phyloP scores from a whole-genome alignment of 1,140 invertebrate genomes.

The Caenorhabditis latens region DNA sequence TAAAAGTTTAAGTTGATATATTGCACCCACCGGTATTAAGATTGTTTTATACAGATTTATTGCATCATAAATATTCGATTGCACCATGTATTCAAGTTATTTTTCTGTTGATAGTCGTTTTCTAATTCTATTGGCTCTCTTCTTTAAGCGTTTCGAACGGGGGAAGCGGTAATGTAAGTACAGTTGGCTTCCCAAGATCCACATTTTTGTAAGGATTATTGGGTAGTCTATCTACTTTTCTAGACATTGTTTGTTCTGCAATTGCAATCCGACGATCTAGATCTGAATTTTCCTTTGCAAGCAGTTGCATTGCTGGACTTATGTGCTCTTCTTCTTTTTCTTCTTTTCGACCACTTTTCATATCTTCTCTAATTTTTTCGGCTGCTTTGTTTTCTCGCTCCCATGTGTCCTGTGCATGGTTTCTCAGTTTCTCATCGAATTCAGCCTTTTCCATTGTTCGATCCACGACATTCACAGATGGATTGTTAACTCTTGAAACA shows the following conservation, averaged over 20 bases:
- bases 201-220: conserved; percentile 8
- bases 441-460: background rate
- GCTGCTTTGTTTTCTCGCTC: conserved; percentile 39
- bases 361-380: conserved; percentile 5
- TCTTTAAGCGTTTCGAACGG: background rate
- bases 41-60: conserved; percentile 23
- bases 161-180: background rate
- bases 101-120: background rate
- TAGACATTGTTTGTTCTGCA: conserved; percentile 4
- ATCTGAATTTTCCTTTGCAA: conserved; percentile 27
- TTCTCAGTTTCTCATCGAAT: conserved; percentile 47
- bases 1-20: background rate
- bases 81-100: conserved; percentile 11
- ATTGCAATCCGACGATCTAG: conserved; percentile 19
- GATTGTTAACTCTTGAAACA: background rate
- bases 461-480: background rate
- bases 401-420: conserved; percentile 43
- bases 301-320: conserved; percentile 36
- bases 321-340: background rate
- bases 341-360: background rate
- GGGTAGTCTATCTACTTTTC: conserved; percentile 1
- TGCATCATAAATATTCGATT: conserved; percentile 31
- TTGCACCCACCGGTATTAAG: background rate
- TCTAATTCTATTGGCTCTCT: background rate
- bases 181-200: conserved; percentile 5